phyloP scores from a whole-genome alignment of 2,888 invertebrate genomes.

The Neria commutata region DNA sequence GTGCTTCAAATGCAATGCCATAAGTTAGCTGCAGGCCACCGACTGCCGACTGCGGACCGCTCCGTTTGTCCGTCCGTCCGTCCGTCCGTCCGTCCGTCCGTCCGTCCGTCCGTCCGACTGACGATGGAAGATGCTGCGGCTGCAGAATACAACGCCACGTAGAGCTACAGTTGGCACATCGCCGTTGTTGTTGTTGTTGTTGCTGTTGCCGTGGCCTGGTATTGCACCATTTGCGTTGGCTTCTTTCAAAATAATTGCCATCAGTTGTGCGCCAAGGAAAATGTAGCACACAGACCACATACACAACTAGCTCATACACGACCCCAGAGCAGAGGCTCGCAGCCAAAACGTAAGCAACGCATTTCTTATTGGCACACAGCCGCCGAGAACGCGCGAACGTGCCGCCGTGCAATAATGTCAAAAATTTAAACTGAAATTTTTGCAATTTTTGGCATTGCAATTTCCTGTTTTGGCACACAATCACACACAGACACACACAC shows the following conservation, averaged over 20 bases:
- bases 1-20: constrained; percentile 62
- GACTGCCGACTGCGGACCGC: not conserved
- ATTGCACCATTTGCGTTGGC: constrained; percentile 13
- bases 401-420: constrained; percentile 21
- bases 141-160: not conserved
- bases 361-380: not conserved
- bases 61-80: too few relatives aligned
- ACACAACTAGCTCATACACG: not conserved
- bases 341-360: not conserved
- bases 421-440: constrained; percentile 10
- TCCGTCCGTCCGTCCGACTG: not conserved
- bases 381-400: constrained; percentile 5
- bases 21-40: constrained; percentile 47
- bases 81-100: too few relatives aligned
- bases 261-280: not conserved
- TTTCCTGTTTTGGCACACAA: constrained; percentile 31
- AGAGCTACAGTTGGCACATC: not conserved
- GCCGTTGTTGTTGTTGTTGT: not conserved
- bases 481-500: too few relatives aligned
- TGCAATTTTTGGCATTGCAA: constrained; percentile 6
- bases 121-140: constrained; percentile 9
- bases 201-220: not conserved
- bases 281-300: not conserved
- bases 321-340: not conserved
- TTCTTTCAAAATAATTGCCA: constrained; percentile 19